Evolutionary conservation across 2,113 vertebrate species (phyloP).

Genomic region (Cyrtonyx montezumae): DNA sequence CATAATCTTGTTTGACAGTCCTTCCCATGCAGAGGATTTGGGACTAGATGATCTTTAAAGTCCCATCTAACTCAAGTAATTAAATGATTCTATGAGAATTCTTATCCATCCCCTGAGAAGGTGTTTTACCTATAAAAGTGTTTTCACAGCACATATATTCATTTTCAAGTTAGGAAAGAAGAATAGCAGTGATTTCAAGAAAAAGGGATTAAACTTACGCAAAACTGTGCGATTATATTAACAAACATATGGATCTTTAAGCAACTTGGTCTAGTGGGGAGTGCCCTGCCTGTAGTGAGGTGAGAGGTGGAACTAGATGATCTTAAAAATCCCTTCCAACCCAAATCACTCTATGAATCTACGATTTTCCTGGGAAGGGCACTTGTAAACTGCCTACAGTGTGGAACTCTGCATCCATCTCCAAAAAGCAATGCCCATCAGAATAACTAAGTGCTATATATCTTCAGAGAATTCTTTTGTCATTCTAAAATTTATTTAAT

Average conservation of each 20-base stretch:
- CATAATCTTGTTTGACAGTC: no score
- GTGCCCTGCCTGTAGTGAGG: no score
- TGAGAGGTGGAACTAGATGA: no score
- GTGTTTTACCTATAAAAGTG: neutral
- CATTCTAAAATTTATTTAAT: no score
- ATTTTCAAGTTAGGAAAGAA: neutral
- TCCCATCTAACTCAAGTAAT: no score
- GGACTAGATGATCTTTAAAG: no score
- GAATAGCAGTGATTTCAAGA: neutral
- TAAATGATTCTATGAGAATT: no score
- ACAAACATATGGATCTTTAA: neutral
- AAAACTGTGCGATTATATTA: neutral
- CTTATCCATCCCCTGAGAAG: neutral
- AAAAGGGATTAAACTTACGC: neutral
- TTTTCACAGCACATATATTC: accelerated
- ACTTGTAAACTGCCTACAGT: neutral
- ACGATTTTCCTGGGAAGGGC: neutral
- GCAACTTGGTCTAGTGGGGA: no score
- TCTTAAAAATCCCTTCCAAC: no score
- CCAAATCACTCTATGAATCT: no score
- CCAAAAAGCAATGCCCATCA: neutral
- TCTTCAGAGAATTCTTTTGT: neutral
- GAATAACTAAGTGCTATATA: neutral
- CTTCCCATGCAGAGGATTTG: no score
- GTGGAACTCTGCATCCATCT: neutral